Percentiles rank a stretch among this genome's conserved stretches.
phyloP scores from a whole-genome alignment of 2,797 vertebrate species.

The Carapus acus region DNA sequence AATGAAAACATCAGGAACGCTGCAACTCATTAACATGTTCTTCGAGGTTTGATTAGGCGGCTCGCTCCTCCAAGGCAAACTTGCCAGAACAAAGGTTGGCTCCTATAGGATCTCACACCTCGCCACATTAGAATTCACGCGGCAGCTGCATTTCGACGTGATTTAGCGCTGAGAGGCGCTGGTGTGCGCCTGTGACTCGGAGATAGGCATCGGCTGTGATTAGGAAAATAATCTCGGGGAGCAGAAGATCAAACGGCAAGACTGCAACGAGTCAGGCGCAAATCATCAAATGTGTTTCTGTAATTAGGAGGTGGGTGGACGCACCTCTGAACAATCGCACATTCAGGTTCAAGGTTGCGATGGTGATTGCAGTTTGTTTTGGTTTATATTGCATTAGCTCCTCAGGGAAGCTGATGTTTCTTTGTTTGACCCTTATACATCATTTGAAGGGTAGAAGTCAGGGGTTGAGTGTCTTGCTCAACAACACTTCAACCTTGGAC shows the following conservation, averaged over 20 bases:
- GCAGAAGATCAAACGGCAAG: slow-evolving; percentile 39
- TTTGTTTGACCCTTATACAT: no score
- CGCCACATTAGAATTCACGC: neutral
- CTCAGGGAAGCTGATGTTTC: no score
- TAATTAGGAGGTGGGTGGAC: slow-evolving; percentile 14
- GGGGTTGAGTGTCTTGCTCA: no score
- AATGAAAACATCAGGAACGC: slow-evolving; percentile 62
- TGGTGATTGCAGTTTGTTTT: no score
- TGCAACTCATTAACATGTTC: slow-evolving; percentile 71
- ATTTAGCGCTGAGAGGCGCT: neutral
- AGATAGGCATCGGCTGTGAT: slow-evolving; percentile 30
- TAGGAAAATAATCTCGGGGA: slow-evolving; percentile 28
- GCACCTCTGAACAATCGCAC: slow-evolving; percentile 37
- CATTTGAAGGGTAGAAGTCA: no score
- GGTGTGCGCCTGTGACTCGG: no score
- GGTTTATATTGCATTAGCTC: no score
- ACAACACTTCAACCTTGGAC: no score
- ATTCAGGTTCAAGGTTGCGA: slow-evolving; percentile 8
- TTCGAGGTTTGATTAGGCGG: slow-evolving; percentile 70
- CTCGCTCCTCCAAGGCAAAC: slow-evolving; percentile 66
- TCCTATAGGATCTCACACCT: slow-evolving; percentile 31
- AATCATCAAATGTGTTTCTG: slow-evolving; percentile 46
- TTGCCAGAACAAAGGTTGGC: slow-evolving; percentile 59
- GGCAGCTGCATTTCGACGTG: slow-evolving; percentile 5
- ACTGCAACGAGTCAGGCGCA: slow-evolving; percentile 26